Evolutionary conservation across 2,888 invertebrate species (phyloP).

Genomic region (Dolomedes plantarius): DNA sequence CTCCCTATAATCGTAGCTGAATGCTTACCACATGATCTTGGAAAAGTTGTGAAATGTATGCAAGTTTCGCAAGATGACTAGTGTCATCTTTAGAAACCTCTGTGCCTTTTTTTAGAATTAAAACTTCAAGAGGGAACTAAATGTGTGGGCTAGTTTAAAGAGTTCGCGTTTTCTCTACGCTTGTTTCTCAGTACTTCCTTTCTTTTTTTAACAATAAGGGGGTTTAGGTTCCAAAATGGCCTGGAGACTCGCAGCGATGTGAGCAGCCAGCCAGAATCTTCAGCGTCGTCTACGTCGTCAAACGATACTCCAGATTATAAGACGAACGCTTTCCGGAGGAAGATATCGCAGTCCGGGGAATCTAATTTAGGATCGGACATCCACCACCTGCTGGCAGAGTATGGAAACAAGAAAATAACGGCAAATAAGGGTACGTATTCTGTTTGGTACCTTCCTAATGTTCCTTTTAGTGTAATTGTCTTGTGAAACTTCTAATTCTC

Average conservation of each 20-base stretch:
- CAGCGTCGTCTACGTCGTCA: constrained; percentile 56
- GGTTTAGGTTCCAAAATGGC: not conserved
- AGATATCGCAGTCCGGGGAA: constrained; percentile 5
- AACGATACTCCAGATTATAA: constrained; percentile 43
- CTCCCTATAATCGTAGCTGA: too few relatives aligned
- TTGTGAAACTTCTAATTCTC: not conserved
- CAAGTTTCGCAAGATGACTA: too few relatives aligned
- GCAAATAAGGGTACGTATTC: constrained; percentile 38
- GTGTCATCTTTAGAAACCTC: too few relatives aligned
- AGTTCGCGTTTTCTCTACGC: too few relatives aligned
- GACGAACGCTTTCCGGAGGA: not conserved
- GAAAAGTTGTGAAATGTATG: too few relatives aligned
- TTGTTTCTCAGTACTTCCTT: too few relatives aligned
- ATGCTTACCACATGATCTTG: too few relatives aligned
- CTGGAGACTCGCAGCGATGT: constrained; percentile 27
- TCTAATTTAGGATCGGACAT: constrained; percentile 7
- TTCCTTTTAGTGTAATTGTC: not conserved
- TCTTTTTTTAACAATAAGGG: too few relatives aligned
- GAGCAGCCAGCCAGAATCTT: constrained; percentile 50
- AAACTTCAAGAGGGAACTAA: too few relatives aligned
- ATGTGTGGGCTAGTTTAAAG: too few relatives aligned
- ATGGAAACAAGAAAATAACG: constrained; percentile 46
- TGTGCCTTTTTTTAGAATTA: too few relatives aligned
- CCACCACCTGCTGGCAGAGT: constrained; percentile 36
- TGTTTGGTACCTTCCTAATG: too few relatives aligned